These are phyloP conservation scores for Anarsia innoxiella DNA, from an alignment of 2,888 invertebrate genomes.

Conservation along the genomic window DNA sequence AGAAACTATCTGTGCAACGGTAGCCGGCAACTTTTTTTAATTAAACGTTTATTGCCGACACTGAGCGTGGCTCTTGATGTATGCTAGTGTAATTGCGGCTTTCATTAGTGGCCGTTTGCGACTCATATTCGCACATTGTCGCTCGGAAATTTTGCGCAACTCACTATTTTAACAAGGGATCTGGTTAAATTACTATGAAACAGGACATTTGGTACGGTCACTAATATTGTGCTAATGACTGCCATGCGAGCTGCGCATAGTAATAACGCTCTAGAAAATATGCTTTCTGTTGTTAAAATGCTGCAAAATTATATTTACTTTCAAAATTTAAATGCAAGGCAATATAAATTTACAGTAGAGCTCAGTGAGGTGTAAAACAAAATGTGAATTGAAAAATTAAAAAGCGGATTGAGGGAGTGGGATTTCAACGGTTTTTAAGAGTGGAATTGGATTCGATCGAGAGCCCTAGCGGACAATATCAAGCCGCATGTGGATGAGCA, in stretches of 20 bases:
- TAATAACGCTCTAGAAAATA: too few species aligned
- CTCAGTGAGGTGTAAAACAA: too few species aligned
- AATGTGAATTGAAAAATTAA: too few species aligned
- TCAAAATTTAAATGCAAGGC: too few species aligned
- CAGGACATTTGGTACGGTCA: conserved; percentile 6
- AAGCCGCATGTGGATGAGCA: not conserved
- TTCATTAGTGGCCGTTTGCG: conserved; percentile 41
- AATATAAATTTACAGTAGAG: too few species aligned
- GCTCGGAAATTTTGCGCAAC: conserved; percentile 23
- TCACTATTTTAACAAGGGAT: conserved; percentile 19
- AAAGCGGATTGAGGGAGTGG: too few species aligned
- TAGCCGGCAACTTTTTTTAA: conserved; percentile 35
- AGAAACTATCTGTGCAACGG: conserved; percentile 41
- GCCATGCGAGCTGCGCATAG: not conserved
- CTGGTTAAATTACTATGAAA: conserved; percentile 7
- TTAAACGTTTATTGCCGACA: conserved; percentile 35
- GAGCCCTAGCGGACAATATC: conserved; percentile 18
- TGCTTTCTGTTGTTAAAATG: too few species aligned
- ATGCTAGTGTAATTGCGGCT: conserved; percentile 37
- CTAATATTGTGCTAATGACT: conserved; percentile 8
- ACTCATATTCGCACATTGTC: conserved; percentile 38
- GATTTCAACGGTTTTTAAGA: conserved; percentile 17
- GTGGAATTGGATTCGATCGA: conserved; percentile 20
- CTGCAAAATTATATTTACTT: too few species aligned
- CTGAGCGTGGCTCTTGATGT: conserved; percentile 25